These are phyloP conservation scores for Odontocolon sp. DNA, from an alignment of 2,888 invertebrate genomes.

Conservation along the genomic window DNA sequence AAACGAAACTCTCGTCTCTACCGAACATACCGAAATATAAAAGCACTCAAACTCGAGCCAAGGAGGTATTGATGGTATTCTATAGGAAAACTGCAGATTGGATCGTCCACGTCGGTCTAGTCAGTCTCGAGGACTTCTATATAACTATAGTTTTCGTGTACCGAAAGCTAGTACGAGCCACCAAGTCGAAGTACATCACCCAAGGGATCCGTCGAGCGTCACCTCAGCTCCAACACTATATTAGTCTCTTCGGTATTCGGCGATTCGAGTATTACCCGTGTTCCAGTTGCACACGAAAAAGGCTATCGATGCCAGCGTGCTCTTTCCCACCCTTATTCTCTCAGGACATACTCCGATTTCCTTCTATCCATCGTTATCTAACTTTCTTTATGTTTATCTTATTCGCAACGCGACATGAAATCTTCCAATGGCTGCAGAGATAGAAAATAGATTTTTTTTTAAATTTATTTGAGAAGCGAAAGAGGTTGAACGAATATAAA, in stretches of 20 bases:
- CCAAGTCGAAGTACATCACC: constrained; percentile 34
- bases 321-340: not conserved
- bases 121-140: no score
- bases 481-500: constrained; percentile 4
- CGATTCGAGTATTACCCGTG: constrained; percentile 18
- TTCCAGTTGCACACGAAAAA: constrained; percentile 12
- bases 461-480: not conserved
- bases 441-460: not conserved
- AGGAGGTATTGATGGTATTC: no score
- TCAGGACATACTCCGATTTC: not conserved
- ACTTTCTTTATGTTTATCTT: not conserved
- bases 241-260: constrained; percentile 46
- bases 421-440: not conserved
- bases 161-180: constrained; percentile 20
- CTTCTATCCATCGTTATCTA: not conserved
- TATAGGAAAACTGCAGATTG: no score
- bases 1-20: not conserved
- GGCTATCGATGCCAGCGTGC: constrained; percentile 32
- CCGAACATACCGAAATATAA: no score
- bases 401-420: not conserved
- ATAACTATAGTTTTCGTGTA: no score
- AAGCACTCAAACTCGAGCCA: no score
- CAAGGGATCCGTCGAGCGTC: constrained; percentile 35
- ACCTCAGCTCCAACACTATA: constrained; percentile 39
- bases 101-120: no score